Conservation (phyloP, 2,888 invertebrate species). For the Nemapogon koenigi region DNA sequence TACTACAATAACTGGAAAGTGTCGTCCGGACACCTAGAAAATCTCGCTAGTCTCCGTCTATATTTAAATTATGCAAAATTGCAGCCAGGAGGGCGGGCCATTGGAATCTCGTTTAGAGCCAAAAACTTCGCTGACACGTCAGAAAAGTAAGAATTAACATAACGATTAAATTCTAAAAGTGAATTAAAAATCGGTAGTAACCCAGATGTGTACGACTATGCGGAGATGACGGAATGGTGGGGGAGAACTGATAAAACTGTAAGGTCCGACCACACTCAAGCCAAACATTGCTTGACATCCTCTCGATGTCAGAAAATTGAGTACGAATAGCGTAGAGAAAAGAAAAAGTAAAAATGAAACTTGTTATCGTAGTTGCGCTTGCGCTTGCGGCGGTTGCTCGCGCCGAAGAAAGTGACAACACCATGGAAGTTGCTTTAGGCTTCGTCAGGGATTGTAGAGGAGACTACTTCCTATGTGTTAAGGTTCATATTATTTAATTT, state of each 20-base stretch:
- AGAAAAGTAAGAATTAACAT: conserved; percentile 31
- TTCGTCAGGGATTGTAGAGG: conserved; percentile 75
- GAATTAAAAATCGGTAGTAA: conserved; percentile 31
- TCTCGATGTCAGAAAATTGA: conserved; percentile 45
- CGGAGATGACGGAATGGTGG: conserved; percentile 35
- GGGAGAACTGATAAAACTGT: conserved; percentile 57
- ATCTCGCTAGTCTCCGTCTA: too few species aligned
- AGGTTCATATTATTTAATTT: conserved; percentile 63
- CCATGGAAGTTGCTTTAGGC: conserved; percentile 68
- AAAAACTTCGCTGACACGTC: too few species aligned
- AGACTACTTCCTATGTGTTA: conserved; percentile 73
- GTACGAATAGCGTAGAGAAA: conserved; percentile 24
- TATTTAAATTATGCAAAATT: too few species aligned
- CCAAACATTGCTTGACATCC: conserved; percentile 54
- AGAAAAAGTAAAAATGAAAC: conserved; percentile 36
- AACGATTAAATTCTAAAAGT: conserved; percentile 34
- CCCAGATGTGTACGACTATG: conserved; percentile 35
- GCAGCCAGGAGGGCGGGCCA: too few species aligned
- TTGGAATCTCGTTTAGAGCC: too few species aligned
- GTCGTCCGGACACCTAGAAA: too few species aligned
- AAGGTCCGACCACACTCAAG: conserved; percentile 31
- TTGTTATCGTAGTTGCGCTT: conserved; percentile 33
- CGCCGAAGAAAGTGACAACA: conserved; percentile 56
- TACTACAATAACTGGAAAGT: too few species aligned
- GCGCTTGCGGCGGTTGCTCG: conserved; percentile 44